Conservation (phyloP, 2,797 vertebrate genomes). For the Semaprochilodus insignis region DNA sequence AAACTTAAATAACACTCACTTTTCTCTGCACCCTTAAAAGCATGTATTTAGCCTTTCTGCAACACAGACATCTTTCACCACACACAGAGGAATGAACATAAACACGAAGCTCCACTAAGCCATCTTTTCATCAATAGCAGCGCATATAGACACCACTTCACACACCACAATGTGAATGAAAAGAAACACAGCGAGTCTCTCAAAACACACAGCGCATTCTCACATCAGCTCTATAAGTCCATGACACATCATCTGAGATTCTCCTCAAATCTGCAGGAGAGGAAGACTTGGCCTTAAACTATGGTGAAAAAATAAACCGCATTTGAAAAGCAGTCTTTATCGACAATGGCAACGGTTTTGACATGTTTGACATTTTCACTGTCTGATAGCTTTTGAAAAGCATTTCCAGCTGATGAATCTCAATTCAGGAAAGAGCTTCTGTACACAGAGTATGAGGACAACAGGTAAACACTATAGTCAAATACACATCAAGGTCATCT, state of each 20-base stretch:
- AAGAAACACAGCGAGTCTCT: background rate
- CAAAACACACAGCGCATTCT: background rate
- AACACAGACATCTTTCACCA: background rate
- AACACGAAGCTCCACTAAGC: constrained; percentile 23
- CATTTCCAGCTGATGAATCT: background rate
- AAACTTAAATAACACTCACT: background rate
- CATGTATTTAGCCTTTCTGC: constrained; percentile 20
- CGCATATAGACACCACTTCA: background rate
- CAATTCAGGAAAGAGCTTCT: background rate
- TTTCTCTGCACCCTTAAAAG: background rate
- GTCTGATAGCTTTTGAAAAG: background rate
- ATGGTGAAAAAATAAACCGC: background rate
- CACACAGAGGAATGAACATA: constrained; percentile 14
- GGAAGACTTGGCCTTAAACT: background rate
- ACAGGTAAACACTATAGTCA: background rate
- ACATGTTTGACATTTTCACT: background rate
- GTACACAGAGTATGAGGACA: background rate
- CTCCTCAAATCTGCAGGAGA: background rate
- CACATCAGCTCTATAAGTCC: constrained; percentile 9
- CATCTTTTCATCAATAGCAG: background rate
- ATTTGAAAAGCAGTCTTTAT: background rate
- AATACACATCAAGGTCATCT: too few relatives aligned
- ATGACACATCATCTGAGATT: constrained; percentile 15
- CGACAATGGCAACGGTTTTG: background rate
- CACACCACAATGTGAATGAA: background rate